phyloP scores from a whole-genome alignment of 1,140 invertebrate species.

The Meloidogyne hapla region DNA sequence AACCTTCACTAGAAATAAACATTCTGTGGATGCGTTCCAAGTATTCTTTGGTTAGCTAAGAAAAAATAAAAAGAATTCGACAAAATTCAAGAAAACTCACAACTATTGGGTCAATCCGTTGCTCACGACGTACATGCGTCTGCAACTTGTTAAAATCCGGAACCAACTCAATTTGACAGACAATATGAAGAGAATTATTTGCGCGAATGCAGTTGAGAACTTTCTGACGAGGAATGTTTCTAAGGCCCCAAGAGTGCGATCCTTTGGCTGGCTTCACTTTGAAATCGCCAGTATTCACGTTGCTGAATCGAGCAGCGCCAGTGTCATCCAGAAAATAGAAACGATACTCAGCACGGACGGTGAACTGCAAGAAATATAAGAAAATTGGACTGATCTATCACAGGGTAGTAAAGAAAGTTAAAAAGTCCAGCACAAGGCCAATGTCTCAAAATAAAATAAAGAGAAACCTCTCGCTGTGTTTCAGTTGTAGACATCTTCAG shows the following conservation, averaged over 20 bases:
- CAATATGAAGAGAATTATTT: slow-evolving; percentile 55
- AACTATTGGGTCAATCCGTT: slow-evolving; percentile 34
- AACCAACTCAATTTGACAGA: slow-evolving; percentile 60
- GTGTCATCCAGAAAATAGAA: slow-evolving; percentile 62
- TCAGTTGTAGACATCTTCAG: slow-evolving; percentile 62
- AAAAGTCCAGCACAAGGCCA: background rate
- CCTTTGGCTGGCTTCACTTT: slow-evolving; percentile 63
- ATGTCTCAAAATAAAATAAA: background rate
- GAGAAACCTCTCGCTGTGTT: slow-evolving; percentile 50
- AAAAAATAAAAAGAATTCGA: slow-evolving; percentile 24
- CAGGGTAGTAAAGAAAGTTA: background rate
- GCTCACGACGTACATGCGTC: slow-evolving; percentile 37
- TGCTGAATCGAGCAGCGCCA: slow-evolving; percentile 48
- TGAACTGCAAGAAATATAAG: slow-evolving; percentile 49
- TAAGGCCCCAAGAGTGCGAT: slow-evolving; percentile 63
- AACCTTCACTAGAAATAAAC: slow-evolving; percentile 46
- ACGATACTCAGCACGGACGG: slow-evolving; percentile 60
- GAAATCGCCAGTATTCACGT: slow-evolving; percentile 63
- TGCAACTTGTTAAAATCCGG: slow-evolving; percentile 55
- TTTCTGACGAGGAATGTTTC: slow-evolving; percentile 60
- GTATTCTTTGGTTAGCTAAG: slow-evolving; percentile 51
- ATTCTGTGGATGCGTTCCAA: slow-evolving; percentile 42
- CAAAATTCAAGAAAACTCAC: slow-evolving; percentile 24
- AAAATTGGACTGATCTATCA: background rate
- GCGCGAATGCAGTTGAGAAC: slow-evolving; percentile 56